Evolutionary conservation across 1,140 invertebrate genomes (phyloP).

Genomic region (Proales similis): DNA sequence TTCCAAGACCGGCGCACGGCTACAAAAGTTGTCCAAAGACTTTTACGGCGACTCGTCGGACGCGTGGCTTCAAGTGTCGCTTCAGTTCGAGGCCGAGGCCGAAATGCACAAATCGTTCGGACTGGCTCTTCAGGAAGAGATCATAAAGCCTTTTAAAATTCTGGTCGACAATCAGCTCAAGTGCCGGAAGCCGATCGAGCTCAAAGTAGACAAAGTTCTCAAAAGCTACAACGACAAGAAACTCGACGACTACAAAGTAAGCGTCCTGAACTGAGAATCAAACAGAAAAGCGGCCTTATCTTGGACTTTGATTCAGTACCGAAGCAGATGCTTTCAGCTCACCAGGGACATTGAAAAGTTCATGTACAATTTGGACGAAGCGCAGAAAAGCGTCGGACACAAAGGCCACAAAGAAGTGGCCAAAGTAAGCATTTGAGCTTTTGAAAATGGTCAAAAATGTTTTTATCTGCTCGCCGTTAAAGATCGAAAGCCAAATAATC

Average conservation of each 20-base stretch:
- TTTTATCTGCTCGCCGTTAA: no score
- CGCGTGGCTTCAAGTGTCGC: conserved; percentile 3
- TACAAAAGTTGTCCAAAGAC: conserved; percentile 64
- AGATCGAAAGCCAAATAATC: conserved; percentile 75
- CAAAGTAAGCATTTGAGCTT: conserved; percentile 22
- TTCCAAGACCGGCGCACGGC: conserved; percentile 72
- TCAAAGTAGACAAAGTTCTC: conserved; percentile 73
- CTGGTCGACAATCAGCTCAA: conserved; percentile 66
- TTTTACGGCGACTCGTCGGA: conserved; percentile 16
- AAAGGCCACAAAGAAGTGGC: background rate
- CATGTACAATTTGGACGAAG: conserved; percentile 33
- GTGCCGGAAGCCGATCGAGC: conserved; percentile 65
- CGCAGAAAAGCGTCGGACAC: background rate
- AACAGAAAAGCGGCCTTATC: background rate
- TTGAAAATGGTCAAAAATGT: background rate
- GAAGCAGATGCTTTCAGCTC: conserved; percentile 19
- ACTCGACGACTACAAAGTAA: conserved; percentile 66
- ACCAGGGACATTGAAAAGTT: conserved; percentile 32
- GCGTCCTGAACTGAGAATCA: conserved; percentile 17
- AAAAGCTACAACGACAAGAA: conserved; percentile 74
- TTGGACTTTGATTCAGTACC: background rate
- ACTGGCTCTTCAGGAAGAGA: conserved; percentile 69
- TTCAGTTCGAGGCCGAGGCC: conserved; percentile 14
- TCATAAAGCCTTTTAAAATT: conserved; percentile 74
- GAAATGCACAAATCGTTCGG: conserved; percentile 61